phyloP scores from a whole-genome alignment of 2,113 vertebrate genomes.

The Elanus axillaris region DNA sequence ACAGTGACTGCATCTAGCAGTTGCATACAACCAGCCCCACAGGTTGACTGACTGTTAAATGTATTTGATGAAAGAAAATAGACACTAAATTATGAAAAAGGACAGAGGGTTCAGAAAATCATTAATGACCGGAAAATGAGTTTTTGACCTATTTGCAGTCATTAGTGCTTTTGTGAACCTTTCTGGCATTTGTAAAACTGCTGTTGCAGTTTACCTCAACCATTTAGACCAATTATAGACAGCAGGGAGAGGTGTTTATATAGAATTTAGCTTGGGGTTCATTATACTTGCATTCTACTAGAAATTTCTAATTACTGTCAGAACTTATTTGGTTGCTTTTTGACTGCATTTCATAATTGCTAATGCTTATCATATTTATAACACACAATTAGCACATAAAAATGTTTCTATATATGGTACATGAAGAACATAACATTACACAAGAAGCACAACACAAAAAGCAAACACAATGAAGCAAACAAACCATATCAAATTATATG shows the following conservation, averaged over 20 bases:
- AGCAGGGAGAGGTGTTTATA: conserved; percentile 34
- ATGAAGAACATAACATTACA: conserved; percentile 75
- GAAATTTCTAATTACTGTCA: conserved; percentile 78
- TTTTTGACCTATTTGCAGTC: conserved; percentile 77
- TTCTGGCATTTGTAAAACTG: conserved; percentile 66
- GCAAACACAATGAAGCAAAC: conserved; percentile 76
- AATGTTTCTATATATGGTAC: conserved; percentile 75
- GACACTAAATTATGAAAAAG: conserved; percentile 41
- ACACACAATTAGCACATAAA: conserved; percentile 80
- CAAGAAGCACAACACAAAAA: conserved; percentile 76
- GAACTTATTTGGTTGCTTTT: conserved; percentile 76
- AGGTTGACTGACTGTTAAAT: conserved; percentile 27
- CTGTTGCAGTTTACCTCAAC: conserved; percentile 69
- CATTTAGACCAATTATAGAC: conserved; percentile 71
- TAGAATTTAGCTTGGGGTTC: conserved; percentile 68
- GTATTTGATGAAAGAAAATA: conserved; percentile 10
- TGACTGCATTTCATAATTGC: conserved; percentile 76
- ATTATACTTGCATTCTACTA: conserved; percentile 69
- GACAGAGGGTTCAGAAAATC: conserved; percentile 63
- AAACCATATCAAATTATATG: conserved; percentile 75
- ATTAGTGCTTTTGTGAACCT: conserved; percentile 75
- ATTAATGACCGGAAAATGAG: conserved; percentile 75
- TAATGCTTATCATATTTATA: conserved; percentile 77
- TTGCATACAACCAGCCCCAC: conserved; percentile 31
- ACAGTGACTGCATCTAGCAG: conserved; percentile 4